Conservation (phyloP, 2,888 invertebrate genomes). For the Oasisia sp. region DNA sequence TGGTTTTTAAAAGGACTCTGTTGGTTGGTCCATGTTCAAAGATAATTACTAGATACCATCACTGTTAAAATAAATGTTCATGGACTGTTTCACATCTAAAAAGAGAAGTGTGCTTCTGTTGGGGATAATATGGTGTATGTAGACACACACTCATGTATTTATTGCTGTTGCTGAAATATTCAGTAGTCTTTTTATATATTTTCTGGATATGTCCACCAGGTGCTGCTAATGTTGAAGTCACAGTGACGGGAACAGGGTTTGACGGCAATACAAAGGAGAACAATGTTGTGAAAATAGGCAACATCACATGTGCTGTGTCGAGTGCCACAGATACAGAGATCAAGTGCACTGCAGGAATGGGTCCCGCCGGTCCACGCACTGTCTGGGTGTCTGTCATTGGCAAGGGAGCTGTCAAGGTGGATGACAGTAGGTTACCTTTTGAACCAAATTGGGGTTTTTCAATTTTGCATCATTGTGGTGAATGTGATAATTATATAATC, state of each 20-base stretch:
- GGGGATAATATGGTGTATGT: too few species aligned
- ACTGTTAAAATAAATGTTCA: too few species aligned
- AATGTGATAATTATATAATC: not conserved
- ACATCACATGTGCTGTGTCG: not conserved
- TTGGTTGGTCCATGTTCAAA: too few species aligned
- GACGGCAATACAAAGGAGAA: not conserved
- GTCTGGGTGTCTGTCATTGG: conserved; percentile 17
- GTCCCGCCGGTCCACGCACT: not conserved
- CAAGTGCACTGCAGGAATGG: not conserved
- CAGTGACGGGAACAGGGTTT: conserved; percentile 6
- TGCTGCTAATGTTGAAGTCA: not conserved
- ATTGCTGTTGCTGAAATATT: too few species aligned
- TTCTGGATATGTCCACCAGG: not conserved
- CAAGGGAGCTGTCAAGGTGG: not conserved
- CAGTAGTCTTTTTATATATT: too few species aligned
- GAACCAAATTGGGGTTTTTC: not conserved
- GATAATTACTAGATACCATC: too few species aligned
- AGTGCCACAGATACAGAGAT: not conserved
- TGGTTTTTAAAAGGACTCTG: too few species aligned
- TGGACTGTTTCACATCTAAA: too few species aligned
- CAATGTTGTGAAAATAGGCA: conserved; percentile 13
- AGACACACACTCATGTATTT: too few species aligned
- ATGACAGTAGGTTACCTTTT: not conserved
- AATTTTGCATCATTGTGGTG: not conserved
- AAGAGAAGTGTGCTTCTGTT: too few species aligned